These are phyloP conservation scores for Galeopsomyia nigrocyanea DNA, from an alignment of 2,888 invertebrate genomes.

Conservation along the genomic window DNA sequence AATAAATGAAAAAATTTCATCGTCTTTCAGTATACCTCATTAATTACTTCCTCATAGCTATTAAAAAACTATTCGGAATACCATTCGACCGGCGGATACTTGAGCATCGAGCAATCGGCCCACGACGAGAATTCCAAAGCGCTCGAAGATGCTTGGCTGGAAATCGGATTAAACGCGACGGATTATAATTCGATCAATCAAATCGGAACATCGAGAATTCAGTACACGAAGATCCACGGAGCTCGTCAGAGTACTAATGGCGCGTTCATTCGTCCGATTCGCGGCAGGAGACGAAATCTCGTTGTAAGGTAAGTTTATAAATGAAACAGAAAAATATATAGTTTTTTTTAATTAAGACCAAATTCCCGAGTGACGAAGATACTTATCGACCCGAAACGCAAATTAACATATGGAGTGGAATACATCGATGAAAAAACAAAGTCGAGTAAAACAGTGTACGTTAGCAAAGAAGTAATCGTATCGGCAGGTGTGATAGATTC, in stretches of 20 bases:
- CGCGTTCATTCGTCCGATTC: slow-evolving; percentile 76
- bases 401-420: slow-evolving; percentile 65
- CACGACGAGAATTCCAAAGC: slow-evolving; percentile 73
- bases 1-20: background rate
- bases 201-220: slow-evolving; percentile 70
- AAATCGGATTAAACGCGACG: slow-evolving; percentile 73
- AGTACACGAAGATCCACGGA: slow-evolving; percentile 72
- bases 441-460: slow-evolving; percentile 68
- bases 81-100: slow-evolving; percentile 74
- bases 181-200: slow-evolving; percentile 74
- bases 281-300: slow-evolving; percentile 67
- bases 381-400: slow-evolving; percentile 67
- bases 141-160: slow-evolving; percentile 73
- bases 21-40: slow-evolving; percentile 31
- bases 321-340: too few relatives aligned
- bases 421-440: slow-evolving; percentile 48
- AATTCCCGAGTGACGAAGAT: slow-evolving; percentile 70
- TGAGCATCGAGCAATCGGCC: slow-evolving; percentile 74
- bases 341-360: slow-evolving; percentile 54
- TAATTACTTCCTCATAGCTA: too few relatives aligned
- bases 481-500: too few relatives aligned
- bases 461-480: slow-evolving; percentile 85
- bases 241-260: slow-evolving; percentile 73
- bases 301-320: slow-evolving; percentile 50
- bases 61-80: slow-evolving; percentile 68